Evolutionary conservation across 2,888 invertebrate genomes (phyloP).

Genomic region (Dasypolia templi): DNA sequence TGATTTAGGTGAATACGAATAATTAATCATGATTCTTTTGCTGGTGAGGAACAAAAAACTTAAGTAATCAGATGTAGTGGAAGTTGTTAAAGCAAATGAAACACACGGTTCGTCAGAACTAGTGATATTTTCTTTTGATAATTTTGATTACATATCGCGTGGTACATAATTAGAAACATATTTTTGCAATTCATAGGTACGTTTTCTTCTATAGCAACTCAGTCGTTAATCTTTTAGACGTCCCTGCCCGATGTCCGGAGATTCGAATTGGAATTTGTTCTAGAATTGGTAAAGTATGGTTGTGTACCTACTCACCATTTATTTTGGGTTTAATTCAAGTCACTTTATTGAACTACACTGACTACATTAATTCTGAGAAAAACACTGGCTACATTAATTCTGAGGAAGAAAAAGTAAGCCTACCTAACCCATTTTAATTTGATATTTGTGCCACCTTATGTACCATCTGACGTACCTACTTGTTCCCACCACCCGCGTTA

Average conservation of each 20-base stretch:
- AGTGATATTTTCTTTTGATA: slow-evolving; percentile 30
- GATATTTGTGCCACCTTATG: slow-evolving; percentile 47
- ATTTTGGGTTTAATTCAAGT: not conserved
- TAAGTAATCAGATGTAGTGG: slow-evolving; percentile 43
- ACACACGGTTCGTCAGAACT: slow-evolving; percentile 32
- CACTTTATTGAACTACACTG: not conserved
- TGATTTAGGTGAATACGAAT: slow-evolving; percentile 57
- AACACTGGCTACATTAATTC: slow-evolving; percentile 10
- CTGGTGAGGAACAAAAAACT: slow-evolving; percentile 48
- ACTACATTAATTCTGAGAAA: slow-evolving; percentile 10
- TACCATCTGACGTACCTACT: slow-evolving; percentile 44
- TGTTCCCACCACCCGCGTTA: slow-evolving; percentile 72
- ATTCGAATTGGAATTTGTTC: not conserved
- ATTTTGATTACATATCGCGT: slow-evolving; percentile 20
- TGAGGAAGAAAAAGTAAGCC: slow-evolving; percentile 8
- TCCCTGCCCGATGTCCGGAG: not conserved
- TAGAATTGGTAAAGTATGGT: not conserved
- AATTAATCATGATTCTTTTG: slow-evolving; percentile 59
- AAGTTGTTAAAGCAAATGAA: slow-evolving; percentile 50
- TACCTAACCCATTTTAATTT: slow-evolving; percentile 53
- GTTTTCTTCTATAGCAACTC: not conserved
- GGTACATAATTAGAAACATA: slow-evolving; percentile 23
- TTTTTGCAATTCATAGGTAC: not conserved
- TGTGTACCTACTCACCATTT: not conserved
- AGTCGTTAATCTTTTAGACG: not conserved